Conservation (phyloP, 1,140 invertebrate genomes). For the Vanessa atalanta region DNA sequence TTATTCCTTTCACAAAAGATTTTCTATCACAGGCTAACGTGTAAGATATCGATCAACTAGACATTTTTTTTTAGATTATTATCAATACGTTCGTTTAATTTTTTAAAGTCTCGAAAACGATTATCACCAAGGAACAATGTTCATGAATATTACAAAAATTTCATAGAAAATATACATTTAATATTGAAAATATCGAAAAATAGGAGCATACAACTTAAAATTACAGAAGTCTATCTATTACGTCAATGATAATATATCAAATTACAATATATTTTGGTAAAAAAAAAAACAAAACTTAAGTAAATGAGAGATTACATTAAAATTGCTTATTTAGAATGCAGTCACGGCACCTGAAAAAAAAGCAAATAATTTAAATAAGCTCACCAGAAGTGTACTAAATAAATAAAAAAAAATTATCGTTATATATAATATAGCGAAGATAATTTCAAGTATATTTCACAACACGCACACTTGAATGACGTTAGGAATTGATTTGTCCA, state of each 20-base stretch:
- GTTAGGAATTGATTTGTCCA: too few species aligned
- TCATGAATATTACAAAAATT: not conserved
- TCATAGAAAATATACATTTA: constrained; percentile 3
- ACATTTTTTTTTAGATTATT: constrained; percentile 21
- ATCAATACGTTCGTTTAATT: not conserved
- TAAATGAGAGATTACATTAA: constrained; percentile 64
- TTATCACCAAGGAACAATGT: constrained; percentile 1
- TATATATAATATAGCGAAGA: too few species aligned
- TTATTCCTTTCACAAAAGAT: constrained; percentile 49
- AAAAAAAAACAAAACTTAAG: constrained; percentile 54
- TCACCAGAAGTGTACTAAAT: not conserved
- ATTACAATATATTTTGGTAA: constrained; percentile 49
- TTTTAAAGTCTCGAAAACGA: not conserved
- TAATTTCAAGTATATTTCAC: too few species aligned
- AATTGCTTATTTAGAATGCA: constrained; percentile 28
- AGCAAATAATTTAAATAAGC: constrained; percentile 5
- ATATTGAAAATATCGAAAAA: not conserved
- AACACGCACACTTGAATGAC: too few species aligned
- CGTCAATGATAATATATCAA: not conserved
- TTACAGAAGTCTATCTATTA: not conserved
- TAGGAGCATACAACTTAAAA: not conserved
- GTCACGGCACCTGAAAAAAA: constrained; percentile 48
- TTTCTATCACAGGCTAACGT: constrained; percentile 71
- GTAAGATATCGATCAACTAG: constrained; percentile 38
- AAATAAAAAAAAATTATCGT: too few species aligned